A percentile compares a stretch with the other conserved stretches of the same genome.
Conservation (phyloP, 2,797 vertebrate species). For the Apodemus agrarius region DNA sequence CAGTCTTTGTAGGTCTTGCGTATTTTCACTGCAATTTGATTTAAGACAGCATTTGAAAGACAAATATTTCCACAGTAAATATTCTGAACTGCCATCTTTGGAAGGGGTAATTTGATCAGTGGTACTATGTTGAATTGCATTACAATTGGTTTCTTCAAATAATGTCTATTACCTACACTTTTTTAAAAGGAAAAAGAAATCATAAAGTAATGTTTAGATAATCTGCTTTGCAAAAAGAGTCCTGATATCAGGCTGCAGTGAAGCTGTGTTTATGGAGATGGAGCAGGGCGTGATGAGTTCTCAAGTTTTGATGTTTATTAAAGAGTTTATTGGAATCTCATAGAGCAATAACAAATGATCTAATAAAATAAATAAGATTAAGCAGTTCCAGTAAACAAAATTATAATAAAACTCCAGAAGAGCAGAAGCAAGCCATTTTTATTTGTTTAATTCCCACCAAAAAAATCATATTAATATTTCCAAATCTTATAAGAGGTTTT, state of each 20-base stretch:
- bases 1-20: slow-evolving; percentile 35
- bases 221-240: slow-evolving; percentile 78
- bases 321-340: slow-evolving; percentile 86
- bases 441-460: slow-evolving; percentile 79
- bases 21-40: slow-evolving; percentile 66
- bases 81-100: slow-evolving; percentile 42
- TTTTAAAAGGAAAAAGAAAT: slow-evolving; percentile 56
- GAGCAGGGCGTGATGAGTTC: slow-evolving; percentile 81
- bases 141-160: slow-evolving; percentile 74
- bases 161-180: slow-evolving; percentile 52
- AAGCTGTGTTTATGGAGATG: slow-evolving; percentile 81
- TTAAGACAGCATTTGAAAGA: slow-evolving; percentile 74
- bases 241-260: slow-evolving; percentile 64
- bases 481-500: slow-evolving; percentile 76
- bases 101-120: slow-evolving; percentile 74
- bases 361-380: slow-evolving; percentile 85
- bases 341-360: slow-evolving; percentile 84
- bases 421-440: slow-evolving; percentile 64
- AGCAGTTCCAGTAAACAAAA: slow-evolving; percentile 84
- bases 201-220: slow-evolving; percentile 76
- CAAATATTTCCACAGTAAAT: slow-evolving; percentile 74
- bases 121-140: slow-evolving; percentile 65
- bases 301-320: slow-evolving; percentile 84
- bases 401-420: slow-evolving; percentile 77
- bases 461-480: slow-evolving; percentile 71